phyloP scores from a whole-genome alignment of 1,140 invertebrate species.

The Pogonomyrmex barbatus region DNA sequence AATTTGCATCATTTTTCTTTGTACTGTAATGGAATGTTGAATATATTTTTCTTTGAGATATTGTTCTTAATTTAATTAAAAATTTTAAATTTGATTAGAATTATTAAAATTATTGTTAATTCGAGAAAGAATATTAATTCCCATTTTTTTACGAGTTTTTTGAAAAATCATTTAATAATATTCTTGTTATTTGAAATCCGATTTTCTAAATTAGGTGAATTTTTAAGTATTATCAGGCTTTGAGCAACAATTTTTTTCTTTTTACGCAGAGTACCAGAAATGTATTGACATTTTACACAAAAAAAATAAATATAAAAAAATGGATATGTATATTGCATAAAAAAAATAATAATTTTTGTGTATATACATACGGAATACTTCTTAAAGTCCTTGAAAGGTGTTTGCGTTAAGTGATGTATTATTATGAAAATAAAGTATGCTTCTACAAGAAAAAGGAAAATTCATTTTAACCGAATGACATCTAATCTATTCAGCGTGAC shows the following conservation, averaged over 20 bases:
- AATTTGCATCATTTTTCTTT: background rate
- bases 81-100: background rate
- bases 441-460: background rate
- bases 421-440: background rate
- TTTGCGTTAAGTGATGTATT: background rate
- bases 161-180: background rate
- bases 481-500: slow-evolving; percentile 34
- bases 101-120: background rate
- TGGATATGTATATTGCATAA: background rate
- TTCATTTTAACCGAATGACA: background rate
- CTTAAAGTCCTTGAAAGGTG: background rate
- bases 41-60: background rate
- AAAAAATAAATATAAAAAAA: background rate
- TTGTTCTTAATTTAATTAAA: background rate
- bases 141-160: background rate
- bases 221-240: background rate
- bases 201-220: background rate
- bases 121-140: background rate
- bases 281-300: too few species aligned
- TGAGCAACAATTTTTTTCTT: background rate
- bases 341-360: too few species aligned
- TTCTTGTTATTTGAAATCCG: background rate
- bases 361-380: background rate
- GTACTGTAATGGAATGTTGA: background rate
- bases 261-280: background rate